These are phyloP conservation scores for Drosophila azteca DNA, from an alignment of 1,140 invertebrate species.

Conservation along the genomic window DNA sequence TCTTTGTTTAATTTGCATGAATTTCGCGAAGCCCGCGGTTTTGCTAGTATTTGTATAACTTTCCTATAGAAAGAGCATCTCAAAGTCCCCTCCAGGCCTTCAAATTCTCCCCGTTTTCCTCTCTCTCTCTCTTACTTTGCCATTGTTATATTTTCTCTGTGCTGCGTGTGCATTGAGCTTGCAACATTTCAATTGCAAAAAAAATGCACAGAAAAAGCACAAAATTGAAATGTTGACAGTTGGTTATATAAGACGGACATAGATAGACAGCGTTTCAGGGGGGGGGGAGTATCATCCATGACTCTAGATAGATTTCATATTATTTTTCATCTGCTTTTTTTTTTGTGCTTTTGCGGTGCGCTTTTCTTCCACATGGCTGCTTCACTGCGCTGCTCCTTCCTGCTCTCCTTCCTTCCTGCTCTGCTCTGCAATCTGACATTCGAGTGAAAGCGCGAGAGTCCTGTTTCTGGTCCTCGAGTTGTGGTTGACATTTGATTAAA, in stretches of 20 bases:
- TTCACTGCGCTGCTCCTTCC: too few species aligned
- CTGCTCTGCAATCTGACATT: background rate
- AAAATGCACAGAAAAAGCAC: conserved; percentile 1
- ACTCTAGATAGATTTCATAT: conserved; percentile 1
- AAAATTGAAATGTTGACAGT: conserved; percentile 30
- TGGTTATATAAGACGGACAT: conserved; percentile 2
- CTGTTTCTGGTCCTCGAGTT: background rate
- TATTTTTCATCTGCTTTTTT: background rate
- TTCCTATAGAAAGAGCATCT: too few species aligned
- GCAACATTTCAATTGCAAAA: conserved; percentile 16
- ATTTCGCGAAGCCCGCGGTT: too few species aligned
- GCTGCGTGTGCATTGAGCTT: conserved; percentile 2
- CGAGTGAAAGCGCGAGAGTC: background rate
- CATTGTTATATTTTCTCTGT: conserved; percentile 5
- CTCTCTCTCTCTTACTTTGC: background rate
- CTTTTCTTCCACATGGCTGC: conserved; percentile 1
- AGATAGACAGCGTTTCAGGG: background rate
- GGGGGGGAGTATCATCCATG: too few species aligned
- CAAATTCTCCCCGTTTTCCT: too few species aligned
- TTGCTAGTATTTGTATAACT: too few species aligned
- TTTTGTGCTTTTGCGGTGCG: background rate
- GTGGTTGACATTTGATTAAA: conserved; percentile 19
- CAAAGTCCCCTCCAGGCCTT: too few species aligned
- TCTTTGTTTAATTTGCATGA: too few species aligned
- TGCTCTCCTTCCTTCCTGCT: too few species aligned